Conservation (phyloP, 2,113 vertebrate species). For the Lipotes vexillifer region DNA sequence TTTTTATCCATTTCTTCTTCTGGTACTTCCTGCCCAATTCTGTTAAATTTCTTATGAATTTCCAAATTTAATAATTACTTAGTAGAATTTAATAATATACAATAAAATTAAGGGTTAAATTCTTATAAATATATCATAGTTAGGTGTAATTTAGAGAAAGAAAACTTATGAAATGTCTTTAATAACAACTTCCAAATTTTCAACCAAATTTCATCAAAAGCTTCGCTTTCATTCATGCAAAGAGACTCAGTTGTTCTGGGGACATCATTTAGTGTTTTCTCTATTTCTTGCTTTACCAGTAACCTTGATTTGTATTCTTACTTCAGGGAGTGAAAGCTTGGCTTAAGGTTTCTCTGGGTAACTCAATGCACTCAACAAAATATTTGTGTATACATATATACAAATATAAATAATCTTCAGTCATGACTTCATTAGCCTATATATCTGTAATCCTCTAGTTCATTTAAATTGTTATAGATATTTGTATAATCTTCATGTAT, state of each 20-base stretch:
- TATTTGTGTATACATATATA: background rate
- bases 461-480: background rate
- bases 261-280: background rate
- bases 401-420: background rate
- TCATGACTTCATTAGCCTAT: background rate
- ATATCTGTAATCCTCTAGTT: background rate
- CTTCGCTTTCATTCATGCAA: background rate
- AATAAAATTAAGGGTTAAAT: background rate
- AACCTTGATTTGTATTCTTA: background rate
- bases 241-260: background rate
- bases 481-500: background rate
- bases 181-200: background rate
- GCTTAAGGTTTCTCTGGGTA: background rate
- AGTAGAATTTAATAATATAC: background rate
- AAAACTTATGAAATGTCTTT: background rate
- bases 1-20: background rate
- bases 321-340: background rate
- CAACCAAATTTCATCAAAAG: background rate
- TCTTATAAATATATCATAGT: background rate
- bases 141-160: background rate
- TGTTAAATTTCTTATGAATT: background rate
- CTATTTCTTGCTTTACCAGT: background rate
- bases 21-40: background rate
- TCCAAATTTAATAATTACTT: background rate
- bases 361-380: background rate